These are phyloP conservation scores for Sycobia sp. DNA, from an alignment of 1,140 invertebrate species.

Conservation along the genomic window DNA sequence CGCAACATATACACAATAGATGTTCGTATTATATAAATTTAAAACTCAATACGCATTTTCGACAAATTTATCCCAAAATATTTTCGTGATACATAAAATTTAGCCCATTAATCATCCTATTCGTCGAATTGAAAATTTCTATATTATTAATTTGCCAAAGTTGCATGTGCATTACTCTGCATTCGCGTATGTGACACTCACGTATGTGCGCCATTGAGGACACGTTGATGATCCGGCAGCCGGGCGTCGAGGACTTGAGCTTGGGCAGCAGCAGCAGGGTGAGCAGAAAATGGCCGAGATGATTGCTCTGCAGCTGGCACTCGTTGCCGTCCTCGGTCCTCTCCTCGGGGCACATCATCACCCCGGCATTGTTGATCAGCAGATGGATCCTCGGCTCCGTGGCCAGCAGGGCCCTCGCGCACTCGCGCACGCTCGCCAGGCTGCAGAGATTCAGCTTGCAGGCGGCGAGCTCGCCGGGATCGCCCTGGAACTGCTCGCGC, in stretches of 20 bases:
- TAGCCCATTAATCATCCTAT: too few relatives aligned
- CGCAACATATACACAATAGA: too few relatives aligned
- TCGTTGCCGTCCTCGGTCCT: conserved; percentile 82
- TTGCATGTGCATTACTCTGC: too few relatives aligned
- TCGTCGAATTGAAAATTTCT: too few relatives aligned
- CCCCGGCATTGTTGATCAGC: conserved; percentile 82
- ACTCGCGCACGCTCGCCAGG: conserved; percentile 73
- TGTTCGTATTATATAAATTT: too few relatives aligned
- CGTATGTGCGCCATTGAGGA: conserved; percentile 69
- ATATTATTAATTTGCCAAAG: too few relatives aligned
- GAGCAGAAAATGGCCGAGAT: conserved; percentile 84
- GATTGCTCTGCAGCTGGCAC: conserved; percentile 77
- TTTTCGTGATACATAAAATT: too few relatives aligned
- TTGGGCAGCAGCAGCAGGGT: conserved; percentile 76
- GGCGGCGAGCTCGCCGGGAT: conserved; percentile 65
- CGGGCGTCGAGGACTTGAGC: conserved; percentile 63
- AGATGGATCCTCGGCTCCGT: conserved; percentile 70
- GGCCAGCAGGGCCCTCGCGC: conserved; percentile 68
- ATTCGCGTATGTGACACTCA: too few relatives aligned
- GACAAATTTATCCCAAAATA: too few relatives aligned
- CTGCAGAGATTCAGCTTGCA: conserved; percentile 74
- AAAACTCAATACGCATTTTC: too few relatives aligned
- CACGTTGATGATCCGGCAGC: conserved; percentile 71
- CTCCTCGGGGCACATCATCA: conserved; percentile 73
- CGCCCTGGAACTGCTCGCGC: conserved; percentile 48